phyloP scores from a whole-genome alignment of 2,797 vertebrate genomes.

The Halcyon smyrnensis region DNA sequence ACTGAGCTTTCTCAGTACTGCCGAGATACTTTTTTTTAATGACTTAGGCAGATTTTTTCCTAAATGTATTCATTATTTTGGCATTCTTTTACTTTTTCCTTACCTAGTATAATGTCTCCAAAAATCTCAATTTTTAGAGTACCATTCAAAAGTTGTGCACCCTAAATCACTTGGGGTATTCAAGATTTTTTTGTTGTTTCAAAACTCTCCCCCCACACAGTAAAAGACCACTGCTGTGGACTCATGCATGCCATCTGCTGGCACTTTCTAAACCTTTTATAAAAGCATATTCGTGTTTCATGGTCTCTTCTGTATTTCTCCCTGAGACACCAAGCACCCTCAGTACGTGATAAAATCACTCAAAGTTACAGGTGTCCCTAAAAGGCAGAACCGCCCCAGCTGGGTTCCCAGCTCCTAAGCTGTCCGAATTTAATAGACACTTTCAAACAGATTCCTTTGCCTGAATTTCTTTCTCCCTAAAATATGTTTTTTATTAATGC shows the following conservation, averaged over 20 bases:
- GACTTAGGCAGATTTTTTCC: not conserved
- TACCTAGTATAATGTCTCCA: not conserved
- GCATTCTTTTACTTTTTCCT: not conserved
- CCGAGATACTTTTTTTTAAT: not conserved
- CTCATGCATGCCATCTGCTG: not conserved
- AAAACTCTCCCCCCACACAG: not conserved
- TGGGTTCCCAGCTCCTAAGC: not conserved
- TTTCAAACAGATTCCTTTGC: not conserved
- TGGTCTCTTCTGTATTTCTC: not conserved
- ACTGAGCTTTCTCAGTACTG: not conserved
- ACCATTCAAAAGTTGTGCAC: not conserved
- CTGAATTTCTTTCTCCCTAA: not conserved
- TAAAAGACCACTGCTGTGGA: not conserved
- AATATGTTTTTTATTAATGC: not conserved
- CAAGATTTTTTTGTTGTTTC: not conserved
- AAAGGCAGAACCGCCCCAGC: not conserved
- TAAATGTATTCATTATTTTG: not conserved
- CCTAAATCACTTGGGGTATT: not conserved
- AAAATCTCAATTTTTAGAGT: not conserved
- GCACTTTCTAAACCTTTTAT: not conserved
- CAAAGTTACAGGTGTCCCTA: not conserved
- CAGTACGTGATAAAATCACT: not conserved
- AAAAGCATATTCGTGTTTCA: fast-evolving
- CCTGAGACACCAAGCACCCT: not conserved
- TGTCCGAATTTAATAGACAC: not conserved